Evolutionary conservation across 1,140 invertebrate species (phyloP), one percentile per base, ranked within the genome.

Genomic region (Cepaea nemoralis): DNA sequence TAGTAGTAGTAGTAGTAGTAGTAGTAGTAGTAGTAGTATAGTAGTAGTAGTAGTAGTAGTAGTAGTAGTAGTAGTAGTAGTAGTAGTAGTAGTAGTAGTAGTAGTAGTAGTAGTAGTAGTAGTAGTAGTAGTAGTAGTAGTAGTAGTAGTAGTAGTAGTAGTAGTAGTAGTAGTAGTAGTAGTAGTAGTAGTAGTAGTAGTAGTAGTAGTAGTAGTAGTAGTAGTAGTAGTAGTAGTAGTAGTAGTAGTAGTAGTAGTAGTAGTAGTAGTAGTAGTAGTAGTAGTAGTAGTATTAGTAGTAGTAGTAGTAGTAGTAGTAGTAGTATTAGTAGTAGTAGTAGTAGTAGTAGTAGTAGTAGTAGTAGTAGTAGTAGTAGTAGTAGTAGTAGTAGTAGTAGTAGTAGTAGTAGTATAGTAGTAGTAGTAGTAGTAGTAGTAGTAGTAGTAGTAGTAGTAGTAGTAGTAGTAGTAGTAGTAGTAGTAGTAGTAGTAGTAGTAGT

Each of bases 401-500:
- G n/a, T n/a, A n/a, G n/a, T n/a, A n/a, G n/a, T n/a, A n/a, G n/a
- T n/a, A n/a, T n/a, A n/a, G n/a, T n/a, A n/a, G n/a, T n/a, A n/a
- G n/a, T n/a, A n/a, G n/a, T n/a, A n/a, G n/a, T 6, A 31, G n/a
- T 10, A 12, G 8, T 12, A n/a, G 8, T 12, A 67, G n/a, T n/a
- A n/a, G n/a, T 39, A 81, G 73, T 77, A 80, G 80, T 63, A 63
- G 80, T 66, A 82, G 73, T 77, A 79, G 59, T 59, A 79, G 80
- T 63, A 79, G 80, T 77, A 82, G 74, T 63, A 79, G 73, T 48
- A 82, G 73, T 77, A 82, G 74, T 63, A 63, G 74, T 63, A 63
- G 74, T 14, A 82, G 73, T 77, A 82, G 74, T 77, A 79, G 74
- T 63, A 82, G 80, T 63, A 82, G 73, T 35, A 82, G 73, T 63